A percentile compares a stretch with the other conserved stretches of the same genome.
Conservation (phyloP, 2,888 invertebrate genomes). For the Eremobia ochroleuca region DNA sequence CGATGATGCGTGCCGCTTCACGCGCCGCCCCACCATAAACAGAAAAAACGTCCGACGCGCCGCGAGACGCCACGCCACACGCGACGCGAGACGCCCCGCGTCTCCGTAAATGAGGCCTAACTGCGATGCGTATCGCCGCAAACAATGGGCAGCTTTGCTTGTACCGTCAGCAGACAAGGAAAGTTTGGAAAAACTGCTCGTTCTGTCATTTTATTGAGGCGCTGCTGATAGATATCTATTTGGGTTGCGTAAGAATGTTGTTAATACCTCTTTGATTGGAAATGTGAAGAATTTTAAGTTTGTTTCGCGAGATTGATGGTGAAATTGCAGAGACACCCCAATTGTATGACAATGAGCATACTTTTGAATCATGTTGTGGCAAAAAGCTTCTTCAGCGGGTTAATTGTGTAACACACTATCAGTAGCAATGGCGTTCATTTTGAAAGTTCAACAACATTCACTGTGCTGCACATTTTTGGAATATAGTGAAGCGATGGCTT, state of each 20-base stretch:
- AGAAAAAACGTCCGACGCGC: too few relatives aligned
- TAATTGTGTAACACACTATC: background rate
- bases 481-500: background rate
- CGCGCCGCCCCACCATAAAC: too few relatives aligned
- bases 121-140: conserved; percentile 78
- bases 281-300: background rate
- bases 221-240: conserved; percentile 41
- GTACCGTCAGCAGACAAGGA: conserved; percentile 73
- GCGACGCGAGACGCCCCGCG: too few relatives aligned
- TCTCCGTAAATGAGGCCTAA: too few relatives aligned
- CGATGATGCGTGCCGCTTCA: too few relatives aligned
- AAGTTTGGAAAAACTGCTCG: conserved; percentile 44
- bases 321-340: background rate
- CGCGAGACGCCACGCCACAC: too few relatives aligned
- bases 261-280: background rate
- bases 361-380: background rate
- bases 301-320: background rate
- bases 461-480: background rate
- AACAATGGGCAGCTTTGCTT: conserved; percentile 75
- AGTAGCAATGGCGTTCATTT: background rate
- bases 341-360: background rate
- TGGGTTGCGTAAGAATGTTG: background rate
- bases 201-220: conserved; percentile 13
- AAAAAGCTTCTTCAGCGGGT: background rate
- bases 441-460: background rate